These are phyloP conservation scores for Dione vanillae DNA, from an alignment of 2,888 invertebrate species.

Conservation along the genomic window DNA sequence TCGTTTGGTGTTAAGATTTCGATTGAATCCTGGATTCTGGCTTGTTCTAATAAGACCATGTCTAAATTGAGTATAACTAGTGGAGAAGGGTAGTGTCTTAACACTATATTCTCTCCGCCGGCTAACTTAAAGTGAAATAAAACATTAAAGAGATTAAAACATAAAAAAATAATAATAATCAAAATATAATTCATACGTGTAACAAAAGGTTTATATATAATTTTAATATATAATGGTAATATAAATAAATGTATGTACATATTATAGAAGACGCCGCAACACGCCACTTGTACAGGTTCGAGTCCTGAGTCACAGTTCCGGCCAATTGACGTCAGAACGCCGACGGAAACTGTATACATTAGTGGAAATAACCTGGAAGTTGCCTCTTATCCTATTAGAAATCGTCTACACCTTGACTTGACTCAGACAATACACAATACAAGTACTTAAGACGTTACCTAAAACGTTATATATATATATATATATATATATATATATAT, in stretches of 20 bases:
- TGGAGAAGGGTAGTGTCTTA: too few relatives aligned
- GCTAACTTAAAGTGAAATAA: too few relatives aligned
- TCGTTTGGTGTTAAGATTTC: too few relatives aligned
- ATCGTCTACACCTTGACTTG: constrained; percentile 23
- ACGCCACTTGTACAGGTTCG: constrained; percentile 16
- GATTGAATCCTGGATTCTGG: too few relatives aligned
- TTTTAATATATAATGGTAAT: too few relatives aligned
- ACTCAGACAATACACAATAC: constrained; percentile 9
- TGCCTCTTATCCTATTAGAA: constrained; percentile 29
- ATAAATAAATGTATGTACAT: background rate
- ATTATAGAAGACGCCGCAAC: background rate
- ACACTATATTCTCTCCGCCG: too few relatives aligned
- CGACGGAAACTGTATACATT: constrained; percentile 29
- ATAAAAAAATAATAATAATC: too few relatives aligned
- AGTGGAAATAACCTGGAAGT: constrained; percentile 21
- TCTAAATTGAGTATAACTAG: too few relatives aligned
- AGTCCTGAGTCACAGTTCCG: constrained; percentile 27
- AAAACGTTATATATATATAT: background rate
- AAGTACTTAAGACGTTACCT: background rate
- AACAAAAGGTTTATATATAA: background rate
- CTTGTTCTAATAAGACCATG: too few relatives aligned
- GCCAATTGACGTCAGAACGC: constrained; percentile 7
- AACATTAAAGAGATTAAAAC: too few relatives aligned
- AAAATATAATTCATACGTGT: too few relatives aligned
- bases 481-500: too few relatives aligned